Conservation (phyloP, 2,113 vertebrate species). For the Thunnus maccoyii region DNA sequence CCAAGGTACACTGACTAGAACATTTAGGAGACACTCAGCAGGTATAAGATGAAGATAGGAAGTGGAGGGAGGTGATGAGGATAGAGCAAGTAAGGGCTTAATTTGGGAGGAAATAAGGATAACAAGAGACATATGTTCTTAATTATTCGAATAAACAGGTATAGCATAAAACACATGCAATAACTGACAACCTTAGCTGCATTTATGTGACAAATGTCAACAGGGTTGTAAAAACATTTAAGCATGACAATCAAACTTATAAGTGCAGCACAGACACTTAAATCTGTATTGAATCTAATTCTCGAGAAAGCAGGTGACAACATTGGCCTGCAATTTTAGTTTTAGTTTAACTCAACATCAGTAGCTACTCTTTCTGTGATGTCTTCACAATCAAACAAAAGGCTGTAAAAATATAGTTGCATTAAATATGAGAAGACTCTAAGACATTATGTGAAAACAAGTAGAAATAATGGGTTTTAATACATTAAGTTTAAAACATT, state of each 20-base stretch:
- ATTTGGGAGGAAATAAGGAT: neutral
- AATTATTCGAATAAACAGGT: neutral
- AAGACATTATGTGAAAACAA: neutral
- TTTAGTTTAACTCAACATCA: no score
- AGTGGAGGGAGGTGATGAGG: neutral
- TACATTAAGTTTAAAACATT: neutral
- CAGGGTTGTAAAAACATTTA: neutral
- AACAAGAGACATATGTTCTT: constrained; percentile 1
- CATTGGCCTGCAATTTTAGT: no score
- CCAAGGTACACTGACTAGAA: constrained; percentile 33
- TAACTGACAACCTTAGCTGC: neutral
- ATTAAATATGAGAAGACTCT: no score
- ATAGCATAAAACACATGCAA: no score
- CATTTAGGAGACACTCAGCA: constrained; percentile 22
- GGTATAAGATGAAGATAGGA: constrained; percentile 14
- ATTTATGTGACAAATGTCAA: neutral
- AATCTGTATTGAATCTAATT: no score
- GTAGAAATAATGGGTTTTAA: no score
- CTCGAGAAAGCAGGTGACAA: no score
- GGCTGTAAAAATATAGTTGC: no score
- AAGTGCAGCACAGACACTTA: no score
- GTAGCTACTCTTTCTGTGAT: no score
- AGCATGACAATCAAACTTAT: neutral
- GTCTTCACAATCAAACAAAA: no score
- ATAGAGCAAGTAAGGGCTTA: neutral